Base-by-base conservation (phyloP, 2,113 vertebrate genomes). In the Notarius lentiginosus region DNA sequence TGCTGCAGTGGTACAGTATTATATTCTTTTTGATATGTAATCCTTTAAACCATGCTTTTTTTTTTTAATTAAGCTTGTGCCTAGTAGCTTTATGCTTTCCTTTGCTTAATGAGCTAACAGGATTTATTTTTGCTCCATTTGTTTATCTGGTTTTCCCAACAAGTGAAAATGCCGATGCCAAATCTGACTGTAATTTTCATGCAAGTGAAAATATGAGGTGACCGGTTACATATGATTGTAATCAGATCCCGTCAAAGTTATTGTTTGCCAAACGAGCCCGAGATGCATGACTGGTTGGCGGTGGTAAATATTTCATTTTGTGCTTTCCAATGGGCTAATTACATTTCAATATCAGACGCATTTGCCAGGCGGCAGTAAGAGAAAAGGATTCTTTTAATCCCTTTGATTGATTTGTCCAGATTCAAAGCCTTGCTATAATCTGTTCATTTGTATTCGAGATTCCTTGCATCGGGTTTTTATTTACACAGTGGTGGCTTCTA, bases 291-390 rank as follows among this genome's bases (percentile, higher is more conserved):
- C 88, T 93, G 92, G 93, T 94, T 90, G 90, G 82, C 85, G 72
- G 79, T 91, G 85, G 89, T 95, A 56, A 92, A 94, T 94, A 91
- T 91, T 94, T 93, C 66, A 95, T 93, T 88, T 89, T 82, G 91
- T 89, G 86, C 92, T 86, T 90, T 92, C 88, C 90, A 91, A 89
- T 86, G 34, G 22, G 63, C 77, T 94, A 95, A 95, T 94, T 94
- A 94, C 93, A 93, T 91, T 94, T 94, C 90, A 95, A 94, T 94
- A 77, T 90, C 93, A 91, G 90, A 95, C 93, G 79, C 81, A n/a
- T 92, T 92, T 90, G 92, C 91, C 91, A 92, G 91, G 73, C 91
- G 91, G 91, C 90, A 87, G 87, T 86, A 85, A 73, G 24, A 81
- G 88, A 90, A 87, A 91, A 34, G 84, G 88, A 87, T 89, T 92